Evolutionary conservation across 2,888 invertebrate genomes (phyloP).

Genomic region (Acanthosepion pharaonis): DNA sequence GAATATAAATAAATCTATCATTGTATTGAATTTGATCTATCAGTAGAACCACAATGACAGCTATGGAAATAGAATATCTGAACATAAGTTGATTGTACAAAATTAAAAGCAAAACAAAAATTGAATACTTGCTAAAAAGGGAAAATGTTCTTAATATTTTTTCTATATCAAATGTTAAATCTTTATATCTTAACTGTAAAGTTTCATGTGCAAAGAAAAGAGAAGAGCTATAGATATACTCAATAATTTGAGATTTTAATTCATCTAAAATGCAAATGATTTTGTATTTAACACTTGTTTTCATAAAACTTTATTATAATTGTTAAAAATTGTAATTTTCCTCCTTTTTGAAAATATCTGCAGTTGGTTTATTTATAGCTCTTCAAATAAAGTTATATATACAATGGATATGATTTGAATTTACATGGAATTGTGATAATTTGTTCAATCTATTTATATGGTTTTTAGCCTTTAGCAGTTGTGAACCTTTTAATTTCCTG

Average conservation of each 20-base stretch:
- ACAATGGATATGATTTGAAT: background rate
- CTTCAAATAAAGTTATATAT: background rate
- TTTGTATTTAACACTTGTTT: background rate
- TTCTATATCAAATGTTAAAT: background rate
- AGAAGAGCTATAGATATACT: background rate
- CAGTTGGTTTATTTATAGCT: background rate
- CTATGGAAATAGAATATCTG: background rate
- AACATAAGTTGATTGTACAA: background rate
- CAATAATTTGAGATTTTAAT: background rate
- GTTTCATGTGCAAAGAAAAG: background rate
- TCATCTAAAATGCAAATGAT: background rate
- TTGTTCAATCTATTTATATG: background rate
- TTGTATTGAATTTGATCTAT: no score
- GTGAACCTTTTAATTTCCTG: slow-evolving; percentile 13
- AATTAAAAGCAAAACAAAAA: background rate
- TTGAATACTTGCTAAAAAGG: background rate
- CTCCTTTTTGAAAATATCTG: background rate
- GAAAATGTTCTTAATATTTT: background rate
- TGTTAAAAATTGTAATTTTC: background rate
- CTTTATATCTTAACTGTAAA: background rate
- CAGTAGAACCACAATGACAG: background rate
- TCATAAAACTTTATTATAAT: background rate
- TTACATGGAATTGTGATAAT: background rate
- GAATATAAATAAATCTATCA: no score
- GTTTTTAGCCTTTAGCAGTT: background rate